A percentile compares a stretch with the other conserved stretches of the same genome.
Conservation (phyloP, 2,113 vertebrate genomes). For the Stomatorhinus ivindoensis region DNA sequence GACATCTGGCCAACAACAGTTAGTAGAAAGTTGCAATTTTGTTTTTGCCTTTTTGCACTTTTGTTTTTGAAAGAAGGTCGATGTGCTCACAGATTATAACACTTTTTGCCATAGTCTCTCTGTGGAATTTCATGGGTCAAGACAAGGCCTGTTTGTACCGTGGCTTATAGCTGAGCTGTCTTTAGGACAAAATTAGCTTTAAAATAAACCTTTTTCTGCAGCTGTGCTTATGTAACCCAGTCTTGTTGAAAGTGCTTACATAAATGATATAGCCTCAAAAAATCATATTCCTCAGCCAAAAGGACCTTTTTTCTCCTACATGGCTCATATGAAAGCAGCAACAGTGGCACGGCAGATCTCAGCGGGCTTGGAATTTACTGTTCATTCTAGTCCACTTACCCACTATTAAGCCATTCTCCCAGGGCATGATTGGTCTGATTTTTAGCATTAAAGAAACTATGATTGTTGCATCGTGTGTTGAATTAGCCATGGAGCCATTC, state of each 20-base stretch:
- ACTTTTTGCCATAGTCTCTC: background rate
- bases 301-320: background rate
- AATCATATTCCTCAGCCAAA: background rate
- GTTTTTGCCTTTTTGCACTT: background rate
- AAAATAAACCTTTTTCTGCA: background rate
- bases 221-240: background rate
- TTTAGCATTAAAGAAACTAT: background rate
- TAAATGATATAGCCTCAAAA: background rate
- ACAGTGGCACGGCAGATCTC: background rate
- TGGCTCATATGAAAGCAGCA: background rate
- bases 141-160: conserved; percentile 2
- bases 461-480: background rate
- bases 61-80: background rate
- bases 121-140: conserved; percentile 9
- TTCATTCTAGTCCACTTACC: background rate
- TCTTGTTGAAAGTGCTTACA: background rate
- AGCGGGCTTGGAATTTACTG: background rate
- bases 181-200: background rate
- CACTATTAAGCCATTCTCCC: background rate
- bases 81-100: background rate
- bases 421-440: background rate
- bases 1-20: background rate
- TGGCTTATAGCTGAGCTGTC: background rate
- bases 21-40: background rate
- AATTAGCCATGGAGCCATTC: background rate